These are phyloP conservation scores for Muscicapa adusta DNA, from an alignment of 2,113 vertebrate genomes.

Conservation along the genomic window DNA sequence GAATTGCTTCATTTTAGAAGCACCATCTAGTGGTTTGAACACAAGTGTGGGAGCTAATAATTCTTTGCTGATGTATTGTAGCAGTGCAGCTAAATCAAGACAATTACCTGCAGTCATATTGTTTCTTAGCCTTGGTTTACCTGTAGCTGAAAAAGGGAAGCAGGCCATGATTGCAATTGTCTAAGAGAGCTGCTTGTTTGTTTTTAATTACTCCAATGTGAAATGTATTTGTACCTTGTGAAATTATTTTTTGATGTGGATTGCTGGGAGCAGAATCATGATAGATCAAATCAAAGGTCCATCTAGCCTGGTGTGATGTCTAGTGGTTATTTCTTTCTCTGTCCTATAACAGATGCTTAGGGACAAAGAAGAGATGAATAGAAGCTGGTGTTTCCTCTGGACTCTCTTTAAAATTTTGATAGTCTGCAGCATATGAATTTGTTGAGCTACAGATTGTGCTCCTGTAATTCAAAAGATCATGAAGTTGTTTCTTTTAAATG, in stretches of 20 bases:
- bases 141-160: not conserved
- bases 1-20: conserved; percentile 31
- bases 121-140: not conserved
- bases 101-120: not conserved
- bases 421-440: not conserved
- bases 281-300: not conserved
- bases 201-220: not conserved
- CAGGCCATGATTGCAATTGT: not conserved
- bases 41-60: not conserved
- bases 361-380: not conserved
- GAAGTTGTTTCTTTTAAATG: not conserved
- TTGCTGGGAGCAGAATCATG: not conserved
- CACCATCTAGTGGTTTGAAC: conserved; percentile 59
- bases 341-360: not conserved
- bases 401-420: not conserved
- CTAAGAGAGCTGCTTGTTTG: not conserved
- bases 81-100: not conserved
- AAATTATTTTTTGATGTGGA: not conserved
- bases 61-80: not conserved
- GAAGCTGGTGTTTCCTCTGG: not conserved
- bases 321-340: not conserved
- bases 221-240: not conserved
- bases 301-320: not conserved
- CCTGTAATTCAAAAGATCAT: not conserved
- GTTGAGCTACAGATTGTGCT: not conserved